Percentiles rank a stretch among this genome's conserved stretches.
These are phyloP conservation scores for Siphamia tubifer DNA, from an alignment of 2,113 vertebrate species.

Conservation along the genomic window DNA sequence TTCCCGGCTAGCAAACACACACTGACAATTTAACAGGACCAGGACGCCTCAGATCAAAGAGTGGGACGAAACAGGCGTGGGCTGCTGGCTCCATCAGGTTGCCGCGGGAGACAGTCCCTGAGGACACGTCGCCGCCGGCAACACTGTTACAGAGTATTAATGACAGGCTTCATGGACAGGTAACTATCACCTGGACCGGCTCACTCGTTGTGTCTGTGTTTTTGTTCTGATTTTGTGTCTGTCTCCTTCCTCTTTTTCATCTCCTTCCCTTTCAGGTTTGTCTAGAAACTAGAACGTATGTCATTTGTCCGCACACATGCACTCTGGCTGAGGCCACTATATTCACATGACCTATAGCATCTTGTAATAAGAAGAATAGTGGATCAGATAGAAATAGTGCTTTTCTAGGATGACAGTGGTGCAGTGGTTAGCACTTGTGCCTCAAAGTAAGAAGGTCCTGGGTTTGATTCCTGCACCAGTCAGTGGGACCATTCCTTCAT, in stretches of 20 bases:
- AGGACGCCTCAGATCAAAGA: conserved; percentile 59
- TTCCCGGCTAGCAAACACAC: conserved; percentile 20
- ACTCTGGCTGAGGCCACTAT: no score
- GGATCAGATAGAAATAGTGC: no score
- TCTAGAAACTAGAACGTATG: no score
- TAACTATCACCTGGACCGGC: conserved; percentile 66
- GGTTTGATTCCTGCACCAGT: no score
- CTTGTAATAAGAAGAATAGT: no score
- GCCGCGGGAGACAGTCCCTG: conserved; percentile 40
- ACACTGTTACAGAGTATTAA: conserved; percentile 49
- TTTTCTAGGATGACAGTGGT: no score
- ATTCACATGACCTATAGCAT: no score
- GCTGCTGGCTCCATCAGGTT: conserved; percentile 41
- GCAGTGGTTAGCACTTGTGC: no score
- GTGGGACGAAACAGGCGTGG: conserved; percentile 36
- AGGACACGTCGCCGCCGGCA: conserved; percentile 45
- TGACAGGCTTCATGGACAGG: conserved; percentile 57
- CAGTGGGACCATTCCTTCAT: no score
- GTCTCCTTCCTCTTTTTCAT: background rate
- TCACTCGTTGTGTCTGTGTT: conserved; percentile 46
- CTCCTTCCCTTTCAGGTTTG: background rate
- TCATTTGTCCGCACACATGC: no score
- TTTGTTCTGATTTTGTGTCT: conserved; percentile 7
- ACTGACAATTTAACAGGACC: conserved; percentile 44
- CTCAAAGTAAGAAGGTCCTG: no score